Percentiles rank a stretch among this genome's conserved stretches.
These are phyloP conservation scores for Eristalinus aeneus DNA, from an alignment of 2,888 invertebrate species.

Conservation along the genomic window DNA sequence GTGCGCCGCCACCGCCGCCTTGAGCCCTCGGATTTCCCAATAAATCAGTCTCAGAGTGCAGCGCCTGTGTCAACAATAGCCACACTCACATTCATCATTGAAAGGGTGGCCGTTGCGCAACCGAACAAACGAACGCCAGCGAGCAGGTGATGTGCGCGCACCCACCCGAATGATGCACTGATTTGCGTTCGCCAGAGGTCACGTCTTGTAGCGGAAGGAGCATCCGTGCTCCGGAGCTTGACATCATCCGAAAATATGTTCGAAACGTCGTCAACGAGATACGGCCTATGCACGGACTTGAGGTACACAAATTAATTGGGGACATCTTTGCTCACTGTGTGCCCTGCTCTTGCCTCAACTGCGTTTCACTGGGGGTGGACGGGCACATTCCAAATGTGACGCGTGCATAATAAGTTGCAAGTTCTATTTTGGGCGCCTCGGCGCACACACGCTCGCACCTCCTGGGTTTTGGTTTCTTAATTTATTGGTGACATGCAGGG, in stretches of 20 bases:
- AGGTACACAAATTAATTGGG: conserved; percentile 62
- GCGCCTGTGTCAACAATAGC: conserved; percentile 53
- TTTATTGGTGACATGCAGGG: conserved; percentile 62
- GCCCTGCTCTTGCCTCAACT: neutral
- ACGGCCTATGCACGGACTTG: conserved; percentile 53
- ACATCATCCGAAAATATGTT: conserved; percentile 41
- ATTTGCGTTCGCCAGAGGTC: neutral
- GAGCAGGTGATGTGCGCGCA: conserved; percentile 23
- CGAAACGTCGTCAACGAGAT: neutral
- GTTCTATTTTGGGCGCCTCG: conserved; percentile 45
- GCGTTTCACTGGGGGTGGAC: neutral
- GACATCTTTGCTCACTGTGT: conserved; percentile 31
- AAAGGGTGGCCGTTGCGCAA: conserved; percentile 31
- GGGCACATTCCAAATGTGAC: conserved; percentile 24
- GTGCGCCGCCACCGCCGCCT: neutral
- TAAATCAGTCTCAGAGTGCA: conserved; percentile 41
- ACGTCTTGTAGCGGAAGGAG: neutral
- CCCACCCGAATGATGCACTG: conserved; percentile 26
- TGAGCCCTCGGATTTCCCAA: conserved; percentile 34
- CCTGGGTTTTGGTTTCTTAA: conserved; percentile 26
- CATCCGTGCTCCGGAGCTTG: conserved; percentile 54
- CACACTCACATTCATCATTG: neutral
- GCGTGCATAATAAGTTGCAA: conserved; percentile 58
- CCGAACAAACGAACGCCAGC: conserved; percentile 6
- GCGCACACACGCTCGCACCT: neutral